Conservation (phyloP, 2,113 vertebrate species). For the Lutjanus erythropterus region DNA sequence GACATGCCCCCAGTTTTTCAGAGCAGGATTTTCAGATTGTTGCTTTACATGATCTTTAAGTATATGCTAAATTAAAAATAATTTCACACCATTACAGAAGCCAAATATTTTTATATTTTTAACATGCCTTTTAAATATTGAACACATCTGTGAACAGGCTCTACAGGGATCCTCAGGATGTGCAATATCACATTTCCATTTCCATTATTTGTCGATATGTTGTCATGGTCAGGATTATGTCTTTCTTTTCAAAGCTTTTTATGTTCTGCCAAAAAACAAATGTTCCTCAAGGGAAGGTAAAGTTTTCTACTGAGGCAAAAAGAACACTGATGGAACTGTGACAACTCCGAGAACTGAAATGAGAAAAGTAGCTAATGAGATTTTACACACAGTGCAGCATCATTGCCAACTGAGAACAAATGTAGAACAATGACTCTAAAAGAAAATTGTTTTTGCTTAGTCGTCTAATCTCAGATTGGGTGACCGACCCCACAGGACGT, state of each 20-base stretch:
- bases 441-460: background rate
- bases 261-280: background rate
- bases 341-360: background rate
- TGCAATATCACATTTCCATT: background rate
- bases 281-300: background rate
- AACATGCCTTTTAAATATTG: slow-evolving; percentile 33
- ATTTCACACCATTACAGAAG: no score
- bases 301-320: background rate
- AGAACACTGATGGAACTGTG: background rate
- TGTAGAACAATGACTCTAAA: background rate
- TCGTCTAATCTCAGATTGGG: slow-evolving; percentile 3
- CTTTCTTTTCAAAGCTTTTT: background rate
- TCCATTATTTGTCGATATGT: background rate
- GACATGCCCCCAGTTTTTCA: no score
- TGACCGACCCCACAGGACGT: background rate
- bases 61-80: no score
- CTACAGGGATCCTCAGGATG: background rate
- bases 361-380: background rate
- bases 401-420: background rate
- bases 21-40: no score
- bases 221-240: background rate
- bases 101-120: no score
- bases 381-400: background rate
- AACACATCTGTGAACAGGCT: background rate
- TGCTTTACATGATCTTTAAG: no score